Evolutionary conservation across 2,888 invertebrate species (phyloP), one percentile per base, ranked within the genome.

Genomic region (Clistopyga incitator): DNA sequence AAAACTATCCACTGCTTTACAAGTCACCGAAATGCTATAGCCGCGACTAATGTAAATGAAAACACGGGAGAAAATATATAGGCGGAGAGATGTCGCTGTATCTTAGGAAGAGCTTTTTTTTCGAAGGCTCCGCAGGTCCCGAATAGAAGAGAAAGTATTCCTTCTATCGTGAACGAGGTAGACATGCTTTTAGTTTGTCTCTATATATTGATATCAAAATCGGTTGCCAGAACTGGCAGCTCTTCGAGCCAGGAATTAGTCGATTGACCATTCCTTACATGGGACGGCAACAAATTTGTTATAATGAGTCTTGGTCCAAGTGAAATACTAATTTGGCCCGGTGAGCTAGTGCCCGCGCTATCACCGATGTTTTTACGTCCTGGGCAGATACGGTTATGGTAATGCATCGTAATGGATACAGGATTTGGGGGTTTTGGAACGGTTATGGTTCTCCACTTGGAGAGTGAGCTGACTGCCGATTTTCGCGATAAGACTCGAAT

Each of bases 71-170:
- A 70, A 50, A 75, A 67, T 68, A 54, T 59, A 68, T 13, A 15
- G 38, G 29, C 38, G n/a, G 34, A 75, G 34, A 75, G 34, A 20
- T 65, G 72, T 83, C 76, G 52, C 38, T 64, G 23, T 72, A 74
- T 61, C 65, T 76, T 45, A 23, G 61, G n/a, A 68, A 38, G 50
- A 18, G 45, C 34, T 76, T 74, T 80, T 72, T 68, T 78, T 68
- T 74, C 75, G 20, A 54, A 76, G 70, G n/a, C 56, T 70, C 45
- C 52, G 52, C 10, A 78, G 59, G 50, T 42, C 64, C 13, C 23
- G 50, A 64, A 34, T 6, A 15, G 74, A 54, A 77, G 65, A 76
- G 76, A 38, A 74, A 64, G 68, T 42, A 13, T 29, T 29, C 29
- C 29, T 29, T 3, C 29, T 15, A 52, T 68, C 56, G 61, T 52